phyloP scores from a whole-genome alignment of 2,113 vertebrate species.

The Serinus canaria region DNA sequence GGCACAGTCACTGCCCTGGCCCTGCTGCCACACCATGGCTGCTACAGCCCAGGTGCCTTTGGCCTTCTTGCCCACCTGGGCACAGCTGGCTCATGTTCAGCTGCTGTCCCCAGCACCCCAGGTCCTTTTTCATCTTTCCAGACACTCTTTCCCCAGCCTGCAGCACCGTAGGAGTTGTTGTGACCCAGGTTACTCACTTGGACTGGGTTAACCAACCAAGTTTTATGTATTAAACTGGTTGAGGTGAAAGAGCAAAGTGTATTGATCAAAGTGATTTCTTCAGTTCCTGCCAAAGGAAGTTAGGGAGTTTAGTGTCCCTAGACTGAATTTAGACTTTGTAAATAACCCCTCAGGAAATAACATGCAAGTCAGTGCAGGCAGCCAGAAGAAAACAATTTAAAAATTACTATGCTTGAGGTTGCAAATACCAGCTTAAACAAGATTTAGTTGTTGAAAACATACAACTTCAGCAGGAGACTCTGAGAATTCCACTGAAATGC shows the following conservation, averaged over 20 bases:
- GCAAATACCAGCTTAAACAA: constrained; percentile 27
- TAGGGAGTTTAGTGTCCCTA: not conserved
- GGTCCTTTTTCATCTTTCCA: not conserved
- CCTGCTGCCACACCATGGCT: not conserved
- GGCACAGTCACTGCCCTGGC: not conserved
- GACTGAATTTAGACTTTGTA: not conserved
- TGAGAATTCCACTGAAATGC: not conserved
- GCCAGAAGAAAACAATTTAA: constrained; percentile 46
- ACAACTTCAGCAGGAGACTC: not conserved
- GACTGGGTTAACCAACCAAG: not conserved
- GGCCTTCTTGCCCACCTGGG: not conserved
- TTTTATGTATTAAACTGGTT: not conserved
- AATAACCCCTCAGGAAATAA: not conserved
- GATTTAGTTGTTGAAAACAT: constrained; percentile 27
- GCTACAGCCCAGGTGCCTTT: not conserved
- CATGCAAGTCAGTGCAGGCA: not conserved
- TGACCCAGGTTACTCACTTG: not conserved
- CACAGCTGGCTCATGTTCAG: not conserved
- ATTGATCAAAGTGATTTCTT: not conserved
- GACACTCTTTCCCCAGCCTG: not conserved
- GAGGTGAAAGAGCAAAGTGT: not conserved
- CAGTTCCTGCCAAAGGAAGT: not conserved
- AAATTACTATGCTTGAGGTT: not conserved
- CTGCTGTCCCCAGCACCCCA: fast-evolving
- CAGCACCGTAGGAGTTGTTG: not conserved